Conservation (phyloP, 2,888 invertebrate species). For the Aspidiotus rigidus region DNA sequence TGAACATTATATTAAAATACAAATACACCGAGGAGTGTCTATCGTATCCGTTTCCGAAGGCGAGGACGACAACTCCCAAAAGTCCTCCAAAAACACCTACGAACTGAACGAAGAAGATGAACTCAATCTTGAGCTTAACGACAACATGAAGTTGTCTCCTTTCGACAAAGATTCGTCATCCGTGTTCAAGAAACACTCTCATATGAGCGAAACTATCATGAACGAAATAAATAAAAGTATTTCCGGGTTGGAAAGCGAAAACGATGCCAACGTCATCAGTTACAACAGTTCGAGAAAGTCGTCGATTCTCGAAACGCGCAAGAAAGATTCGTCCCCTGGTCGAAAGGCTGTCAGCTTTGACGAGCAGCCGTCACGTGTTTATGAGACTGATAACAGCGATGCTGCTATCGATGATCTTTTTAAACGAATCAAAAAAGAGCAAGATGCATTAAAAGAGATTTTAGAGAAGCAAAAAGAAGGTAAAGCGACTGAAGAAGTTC, state of each 20-base stretch:
- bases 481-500: neutral
- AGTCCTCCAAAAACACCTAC: constrained; percentile 26
- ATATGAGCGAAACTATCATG: constrained; percentile 11
- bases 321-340: constrained; percentile 3
- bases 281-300: constrained; percentile 28
- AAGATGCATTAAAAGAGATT: constrained; percentile 61
- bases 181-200: constrained; percentile 20
- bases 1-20: constrained; percentile 40
- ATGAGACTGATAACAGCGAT: constrained; percentile 39
- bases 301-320: constrained; percentile 26
- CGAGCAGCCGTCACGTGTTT: constrained; percentile 22
- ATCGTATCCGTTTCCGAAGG: constrained; percentile 56
- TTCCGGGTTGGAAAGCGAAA: constrained; percentile 18
- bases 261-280: constrained; percentile 15
- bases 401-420: constrained; percentile 56
- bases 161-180: neutral
- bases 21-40: constrained; percentile 51
- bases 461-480: constrained; percentile 50
- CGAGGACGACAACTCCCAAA: constrained; percentile 7
- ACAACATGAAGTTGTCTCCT: constrained; percentile 30
- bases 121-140: constrained; percentile 35
- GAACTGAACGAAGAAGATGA: constrained; percentile 35
- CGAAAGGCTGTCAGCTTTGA: constrained; percentile 25
- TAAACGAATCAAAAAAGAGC: constrained; percentile 56
- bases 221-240: constrained; percentile 20